phyloP scores from a whole-genome alignment of 2,888 invertebrate genomes.

The Lasius platythorax region DNA sequence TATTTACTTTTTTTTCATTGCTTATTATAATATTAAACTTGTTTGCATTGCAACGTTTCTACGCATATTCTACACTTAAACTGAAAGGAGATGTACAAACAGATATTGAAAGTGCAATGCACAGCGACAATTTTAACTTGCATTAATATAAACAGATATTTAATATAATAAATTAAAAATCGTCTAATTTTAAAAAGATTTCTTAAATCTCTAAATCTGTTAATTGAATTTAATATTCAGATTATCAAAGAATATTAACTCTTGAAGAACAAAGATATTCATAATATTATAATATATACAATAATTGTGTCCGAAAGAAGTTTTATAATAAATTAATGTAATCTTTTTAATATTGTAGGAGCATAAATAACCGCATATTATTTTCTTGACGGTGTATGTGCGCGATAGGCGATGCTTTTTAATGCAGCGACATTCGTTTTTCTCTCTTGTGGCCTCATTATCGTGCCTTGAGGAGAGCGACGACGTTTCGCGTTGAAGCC shows the following conservation, averaged over 20 bases:
- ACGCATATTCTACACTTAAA: background rate
- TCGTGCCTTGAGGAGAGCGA: constrained; percentile 68
- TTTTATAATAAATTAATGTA: background rate
- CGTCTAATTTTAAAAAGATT: background rate
- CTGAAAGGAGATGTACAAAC: background rate
- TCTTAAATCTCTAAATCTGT: background rate
- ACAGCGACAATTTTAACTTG: background rate
- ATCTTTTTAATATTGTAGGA: background rate
- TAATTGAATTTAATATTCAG: background rate
- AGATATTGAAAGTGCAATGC: background rate
- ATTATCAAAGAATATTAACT: background rate
- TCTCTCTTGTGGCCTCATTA: constrained; percentile 62
- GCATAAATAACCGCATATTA: background rate
- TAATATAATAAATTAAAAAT: background rate
- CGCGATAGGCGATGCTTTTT: background rate
- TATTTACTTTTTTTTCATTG: background rate
- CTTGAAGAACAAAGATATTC: background rate
- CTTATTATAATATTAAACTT: background rate
- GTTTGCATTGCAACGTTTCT: background rate
- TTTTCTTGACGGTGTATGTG: background rate
- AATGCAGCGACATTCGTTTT: background rate
- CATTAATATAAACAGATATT: background rate
- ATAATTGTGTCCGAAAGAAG: background rate
- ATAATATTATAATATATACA: background rate
- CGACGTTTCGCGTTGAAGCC: constrained; percentile 62